A percentile compares a stretch with the other conserved stretches of the same genome.
Evolutionary conservation across 1,140 invertebrate genomes (phyloP).

Genomic region (Luehdorfia chinensis): DNA sequence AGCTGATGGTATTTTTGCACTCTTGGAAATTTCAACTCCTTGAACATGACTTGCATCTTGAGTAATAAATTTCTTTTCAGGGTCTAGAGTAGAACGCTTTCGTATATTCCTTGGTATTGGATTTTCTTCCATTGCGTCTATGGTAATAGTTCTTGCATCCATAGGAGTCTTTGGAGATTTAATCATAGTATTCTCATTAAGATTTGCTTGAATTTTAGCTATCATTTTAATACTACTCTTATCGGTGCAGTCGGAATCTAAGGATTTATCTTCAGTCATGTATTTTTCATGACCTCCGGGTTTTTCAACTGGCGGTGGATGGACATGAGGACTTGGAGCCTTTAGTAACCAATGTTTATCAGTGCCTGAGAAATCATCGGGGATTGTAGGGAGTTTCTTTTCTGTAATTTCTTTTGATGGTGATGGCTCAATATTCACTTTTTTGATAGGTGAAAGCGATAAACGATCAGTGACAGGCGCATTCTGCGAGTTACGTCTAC

Average conservation of each 20-base stretch:
- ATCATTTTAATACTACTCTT: conserved; percentile 69
- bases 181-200: conserved; percentile 72
- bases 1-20: conserved; percentile 62
- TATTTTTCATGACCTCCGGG: conserved; percentile 63
- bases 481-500: conserved; percentile 33
- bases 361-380: conserved; percentile 42
- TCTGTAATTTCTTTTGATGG: conserved; percentile 34
- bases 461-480: conserved; percentile 17
- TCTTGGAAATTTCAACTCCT: conserved; percentile 65
- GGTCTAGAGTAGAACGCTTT: conserved; percentile 41
- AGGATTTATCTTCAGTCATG: conserved; percentile 67
- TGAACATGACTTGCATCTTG: conserved; percentile 65
- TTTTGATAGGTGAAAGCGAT: conserved; percentile 41
- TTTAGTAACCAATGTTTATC: conserved; percentile 63
- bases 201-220: conserved; percentile 67
- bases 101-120: conserved; percentile 42
- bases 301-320: conserved; percentile 60
- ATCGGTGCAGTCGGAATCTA: conserved; percentile 58
- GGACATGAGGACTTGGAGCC: conserved; percentile 50
- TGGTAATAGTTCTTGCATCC: conserved; percentile 56
- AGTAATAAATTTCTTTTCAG: conserved; percentile 75
- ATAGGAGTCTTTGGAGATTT: conserved; percentile 68
- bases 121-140: conserved; percentile 58
- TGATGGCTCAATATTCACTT: conserved; percentile 22
- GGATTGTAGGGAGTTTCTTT: conserved; percentile 35